Conservation (phyloP, 2,888 invertebrate genomes). For the Ceraclea dissimilis region DNA sequence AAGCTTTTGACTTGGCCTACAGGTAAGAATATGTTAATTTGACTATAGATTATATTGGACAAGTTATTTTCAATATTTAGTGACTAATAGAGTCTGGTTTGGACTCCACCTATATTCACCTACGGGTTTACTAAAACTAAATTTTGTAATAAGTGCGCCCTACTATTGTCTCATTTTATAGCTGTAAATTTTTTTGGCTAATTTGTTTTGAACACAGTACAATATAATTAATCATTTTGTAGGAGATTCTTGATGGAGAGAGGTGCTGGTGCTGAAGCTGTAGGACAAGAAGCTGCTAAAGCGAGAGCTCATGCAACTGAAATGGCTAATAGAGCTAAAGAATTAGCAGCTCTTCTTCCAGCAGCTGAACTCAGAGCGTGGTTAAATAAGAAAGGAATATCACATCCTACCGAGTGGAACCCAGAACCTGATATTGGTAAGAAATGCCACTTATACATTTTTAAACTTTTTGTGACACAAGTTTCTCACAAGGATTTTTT, state of each 20-base stretch:
- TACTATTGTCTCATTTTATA: too few relatives aligned
- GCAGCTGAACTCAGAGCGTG: conserved; percentile 17
- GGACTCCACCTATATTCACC: too few relatives aligned
- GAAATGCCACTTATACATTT: too few relatives aligned
- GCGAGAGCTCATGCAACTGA: conserved; percentile 22
- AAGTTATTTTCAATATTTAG: too few relatives aligned
- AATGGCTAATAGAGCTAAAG: conserved; percentile 18
- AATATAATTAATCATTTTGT: conserved; percentile 23
- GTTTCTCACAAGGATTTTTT: too few relatives aligned
- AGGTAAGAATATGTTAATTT: conserved; percentile 51
- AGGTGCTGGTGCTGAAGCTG: conserved; percentile 37
- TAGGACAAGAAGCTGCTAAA: conserved; percentile 19
- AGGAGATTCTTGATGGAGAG: conserved; percentile 88
- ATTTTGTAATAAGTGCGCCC: too few relatives aligned
- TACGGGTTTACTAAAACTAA: too few relatives aligned
- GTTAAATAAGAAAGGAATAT: conserved; percentile 16
- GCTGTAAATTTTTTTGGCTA: too few relatives aligned
- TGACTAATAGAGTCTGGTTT: too few relatives aligned
- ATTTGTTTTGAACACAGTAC: too few relatives aligned
- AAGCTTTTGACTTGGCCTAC: conserved; percentile 97
- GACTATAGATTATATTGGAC: too few relatives aligned
- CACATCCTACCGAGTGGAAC: conserved; percentile 23
- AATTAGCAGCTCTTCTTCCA: conserved; percentile 20
- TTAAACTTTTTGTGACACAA: too few relatives aligned
- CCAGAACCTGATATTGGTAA: conserved; percentile 15